Conservation (phyloP, 2,797 vertebrate genomes). For the Labroides dimidiatus region DNA sequence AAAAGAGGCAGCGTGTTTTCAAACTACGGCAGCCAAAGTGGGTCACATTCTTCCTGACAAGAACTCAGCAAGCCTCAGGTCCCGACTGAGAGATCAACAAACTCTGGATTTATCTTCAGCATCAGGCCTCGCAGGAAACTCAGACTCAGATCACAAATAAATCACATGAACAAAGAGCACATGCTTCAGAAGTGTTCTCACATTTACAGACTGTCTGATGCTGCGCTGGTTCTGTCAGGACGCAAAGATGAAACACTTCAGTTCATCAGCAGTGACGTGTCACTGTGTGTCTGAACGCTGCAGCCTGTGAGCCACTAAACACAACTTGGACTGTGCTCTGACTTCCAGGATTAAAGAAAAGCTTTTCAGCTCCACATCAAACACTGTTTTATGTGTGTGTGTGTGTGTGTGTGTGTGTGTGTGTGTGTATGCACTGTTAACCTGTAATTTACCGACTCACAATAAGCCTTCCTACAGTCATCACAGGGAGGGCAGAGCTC, state of each 20-base stretch:
- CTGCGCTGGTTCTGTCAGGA: slow-evolving; percentile 27
- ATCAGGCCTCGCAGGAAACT: slow-evolving; percentile 21
- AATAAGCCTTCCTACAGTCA: not conserved
- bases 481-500: not conserved
- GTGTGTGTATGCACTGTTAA: too few relatives aligned
- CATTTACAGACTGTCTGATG: slow-evolving; percentile 42
- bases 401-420: too few relatives aligned
- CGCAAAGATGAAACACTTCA: slow-evolving; percentile 50
- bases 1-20: slow-evolving; percentile 14
- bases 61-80: slow-evolving; percentile 19
- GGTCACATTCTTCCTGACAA: slow-evolving; percentile 13
- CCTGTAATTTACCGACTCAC: not conserved
- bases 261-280: slow-evolving; percentile 35
- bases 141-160: slow-evolving; percentile 32
- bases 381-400: slow-evolving; percentile 1
- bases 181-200: slow-evolving; percentile 24
- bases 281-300: slow-evolving; percentile 11
- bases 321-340: slow-evolving; percentile 12
- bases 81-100: slow-evolving; percentile 39
- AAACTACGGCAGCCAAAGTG: slow-evolving; percentile 31
- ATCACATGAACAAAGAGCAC: slow-evolving; percentile 35
- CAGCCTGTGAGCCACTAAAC: slow-evolving; percentile 1
- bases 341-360: slow-evolving; percentile 26
- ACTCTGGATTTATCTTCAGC: slow-evolving; percentile 33
- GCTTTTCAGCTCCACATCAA: slow-evolving; percentile 16